These are phyloP conservation scores for Agriotes lineatus DNA, from an alignment of 2,888 invertebrate species.

Conservation along the genomic window DNA sequence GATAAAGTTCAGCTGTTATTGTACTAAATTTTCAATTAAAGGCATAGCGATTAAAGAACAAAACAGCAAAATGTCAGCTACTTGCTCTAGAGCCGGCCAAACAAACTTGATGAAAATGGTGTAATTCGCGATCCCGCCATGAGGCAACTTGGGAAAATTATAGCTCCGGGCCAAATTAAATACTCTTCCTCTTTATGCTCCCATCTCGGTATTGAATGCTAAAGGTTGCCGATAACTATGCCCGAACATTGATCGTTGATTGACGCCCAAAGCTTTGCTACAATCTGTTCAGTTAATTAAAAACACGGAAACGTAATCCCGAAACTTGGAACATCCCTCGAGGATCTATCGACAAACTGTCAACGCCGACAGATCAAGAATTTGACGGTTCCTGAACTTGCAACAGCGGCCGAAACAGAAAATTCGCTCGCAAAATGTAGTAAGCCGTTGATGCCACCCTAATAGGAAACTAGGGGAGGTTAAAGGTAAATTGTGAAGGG, in stretches of 20 bases:
- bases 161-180: no score
- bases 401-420: background rate
- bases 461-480: background rate
- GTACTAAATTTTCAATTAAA: no score
- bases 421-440: background rate
- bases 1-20: no score
- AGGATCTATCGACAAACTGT: constrained; percentile 21
- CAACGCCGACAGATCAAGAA: background rate
- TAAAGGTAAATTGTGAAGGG: background rate
- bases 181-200: no score
- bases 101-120: no score
- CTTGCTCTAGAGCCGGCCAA: no score
- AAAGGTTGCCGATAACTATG: background rate
- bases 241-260: background rate
- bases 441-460: background rate
- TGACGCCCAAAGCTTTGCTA: background rate
- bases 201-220: no score
- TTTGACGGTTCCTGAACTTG: background rate
- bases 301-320: constrained; percentile 22
- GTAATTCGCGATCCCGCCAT: no score
- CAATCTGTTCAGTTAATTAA: constrained; percentile 26
- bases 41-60: no score
- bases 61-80: no score
- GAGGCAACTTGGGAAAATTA: no score
- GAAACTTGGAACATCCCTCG: constrained; percentile 16